Conservation (phyloP, 2,888 invertebrate genomes). For the Halocaridina rubra region DNA sequence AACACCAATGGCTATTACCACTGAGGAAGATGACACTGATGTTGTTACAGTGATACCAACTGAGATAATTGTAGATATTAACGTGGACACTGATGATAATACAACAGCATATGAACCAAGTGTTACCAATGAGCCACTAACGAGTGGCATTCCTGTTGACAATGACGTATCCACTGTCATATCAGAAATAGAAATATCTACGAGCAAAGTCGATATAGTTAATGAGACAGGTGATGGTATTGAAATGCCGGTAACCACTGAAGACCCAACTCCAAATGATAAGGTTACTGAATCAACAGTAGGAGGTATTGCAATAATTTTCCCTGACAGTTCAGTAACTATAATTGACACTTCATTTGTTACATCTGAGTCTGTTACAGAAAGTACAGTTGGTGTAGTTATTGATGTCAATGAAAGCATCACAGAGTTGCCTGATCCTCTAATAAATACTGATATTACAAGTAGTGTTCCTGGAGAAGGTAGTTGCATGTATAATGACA, state of each 20-base stretch:
- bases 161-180: no score
- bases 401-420: no score
- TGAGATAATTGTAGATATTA: not conserved
- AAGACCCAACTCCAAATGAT: not conserved
- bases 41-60: not conserved
- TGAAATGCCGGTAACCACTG: not conserved
- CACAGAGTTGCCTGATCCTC: no score
- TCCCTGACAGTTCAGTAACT: no score
- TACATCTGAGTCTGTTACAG: no score
- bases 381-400: no score
- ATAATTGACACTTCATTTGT: no score
- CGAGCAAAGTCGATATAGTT: not conserved
- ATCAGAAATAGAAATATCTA: no score
- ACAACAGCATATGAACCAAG: not conserved
- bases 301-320: no score
- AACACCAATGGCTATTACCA: not conserved
- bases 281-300: no score
- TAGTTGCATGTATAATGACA: conserved; percentile 44
- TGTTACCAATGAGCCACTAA: not conserved
- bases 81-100: not conserved
- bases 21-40: not conserved
- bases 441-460: no score
- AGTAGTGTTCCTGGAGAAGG: conserved; percentile 57
- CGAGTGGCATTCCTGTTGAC: no score
- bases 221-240: not conserved